A percentile compares a stretch with the other conserved stretches of the same genome.
Conservation (phyloP, 2,797 vertebrate species). For the Manis crassicaudata region DNA sequence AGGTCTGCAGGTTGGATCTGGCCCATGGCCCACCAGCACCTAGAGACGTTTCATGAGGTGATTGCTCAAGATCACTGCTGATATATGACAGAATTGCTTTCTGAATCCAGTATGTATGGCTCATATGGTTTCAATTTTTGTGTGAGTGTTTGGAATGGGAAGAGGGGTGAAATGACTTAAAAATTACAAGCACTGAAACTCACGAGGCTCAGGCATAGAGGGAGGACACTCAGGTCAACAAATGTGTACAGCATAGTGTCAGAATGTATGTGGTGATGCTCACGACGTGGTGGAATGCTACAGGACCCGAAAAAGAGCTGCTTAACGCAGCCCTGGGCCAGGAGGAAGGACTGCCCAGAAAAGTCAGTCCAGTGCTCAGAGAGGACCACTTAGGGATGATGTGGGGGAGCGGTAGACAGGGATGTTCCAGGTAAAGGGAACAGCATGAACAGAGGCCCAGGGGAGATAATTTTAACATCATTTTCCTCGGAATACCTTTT, state of each 20-base stretch:
- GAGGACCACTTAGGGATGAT: accelerated
- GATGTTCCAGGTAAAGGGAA: not conserved
- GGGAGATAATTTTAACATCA: not conserved
- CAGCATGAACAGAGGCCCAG: not conserved
- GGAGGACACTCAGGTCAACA: not conserved
- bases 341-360: not conserved
- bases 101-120: not conserved
- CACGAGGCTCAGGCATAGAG: not conserved
- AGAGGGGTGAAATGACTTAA: not conserved
- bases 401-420: not conserved
- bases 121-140: not conserved
- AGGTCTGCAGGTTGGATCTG: not conserved
- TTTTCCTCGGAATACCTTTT: not conserved
- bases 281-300: accelerated
- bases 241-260: accelerated
- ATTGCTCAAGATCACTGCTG: not conserved
- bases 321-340: not conserved
- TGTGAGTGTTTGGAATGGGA: not conserved
- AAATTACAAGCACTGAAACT: not conserved
- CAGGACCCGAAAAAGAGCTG: not conserved
- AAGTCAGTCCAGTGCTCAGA: not conserved
- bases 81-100: too few relatives aligned
- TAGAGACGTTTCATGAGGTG: not conserved
- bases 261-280: not conserved
- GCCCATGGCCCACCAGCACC: not conserved